Base-by-base conservation (phyloP, 2,113 vertebrate genomes). In the Chloebia gouldiae region DNA sequence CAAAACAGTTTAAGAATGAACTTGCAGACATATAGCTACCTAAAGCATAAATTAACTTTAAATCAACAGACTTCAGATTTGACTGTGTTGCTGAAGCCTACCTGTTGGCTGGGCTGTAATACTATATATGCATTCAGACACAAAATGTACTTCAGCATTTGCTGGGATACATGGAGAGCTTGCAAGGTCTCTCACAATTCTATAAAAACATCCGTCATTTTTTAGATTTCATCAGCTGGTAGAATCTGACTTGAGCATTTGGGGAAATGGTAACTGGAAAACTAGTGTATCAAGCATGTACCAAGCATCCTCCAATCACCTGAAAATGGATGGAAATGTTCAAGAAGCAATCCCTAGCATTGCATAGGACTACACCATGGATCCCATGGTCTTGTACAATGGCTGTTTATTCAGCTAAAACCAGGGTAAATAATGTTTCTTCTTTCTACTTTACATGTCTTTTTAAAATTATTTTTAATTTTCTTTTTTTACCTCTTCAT, bases 301-400 rank as follows among this genome's bases (percentile, higher is more conserved):
- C 45, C 31, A 59, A 6, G 2, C 15, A 68, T 64, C 12, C 7
- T 73, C 16, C 24, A 44, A 16, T n/a, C 35, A 20, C 17, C 13
- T 33, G 18, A 72, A 86, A 9, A 42, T 18, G 4, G 1, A 13
- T 69, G 6, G 7, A 60, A 71, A 27, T 6, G 1, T 27, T 54
- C 20, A 86, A 53, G 33, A 80, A 64, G 27, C 0, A 51, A 9
- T 4, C 1, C 3, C 22, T 44, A 30, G 6, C 0, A 24, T 12
- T 13, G 24, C 54, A 17, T 40, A 60, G 5, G 13, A 57, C 9
- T 56, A 35, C 8, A 57, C 2, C 13, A 35, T 30, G 18, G 18
- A 84, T 69, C 13, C 18, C 4, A 17, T n/a, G 4, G 12, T 42
- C 11, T 71, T 11, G 3, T 39, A 28, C 10, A 50, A 5, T 20